Conservation (phyloP, 2,797 vertebrate genomes). For the Sebastes vulpes region DNA sequence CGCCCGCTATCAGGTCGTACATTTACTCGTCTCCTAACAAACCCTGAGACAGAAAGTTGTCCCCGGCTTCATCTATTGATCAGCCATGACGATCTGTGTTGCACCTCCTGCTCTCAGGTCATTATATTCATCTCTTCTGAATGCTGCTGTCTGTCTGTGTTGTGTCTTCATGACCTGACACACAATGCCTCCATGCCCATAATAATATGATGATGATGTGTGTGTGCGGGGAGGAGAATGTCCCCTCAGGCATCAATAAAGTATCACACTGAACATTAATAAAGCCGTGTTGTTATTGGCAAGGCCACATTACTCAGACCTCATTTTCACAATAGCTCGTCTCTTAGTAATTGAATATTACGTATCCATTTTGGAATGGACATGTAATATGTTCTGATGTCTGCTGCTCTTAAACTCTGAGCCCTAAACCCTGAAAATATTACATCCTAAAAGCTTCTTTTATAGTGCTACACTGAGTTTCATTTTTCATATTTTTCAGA, state of each 20-base stretch:
- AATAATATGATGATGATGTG: conserved; percentile 5
- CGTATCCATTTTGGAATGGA: conserved; percentile 26
- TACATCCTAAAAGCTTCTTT: conserved; percentile 4
- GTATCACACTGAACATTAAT: conserved; percentile 46
- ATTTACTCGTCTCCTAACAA: conserved; percentile 38
- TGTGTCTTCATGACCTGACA: conserved; percentile 19
- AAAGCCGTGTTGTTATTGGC: conserved; percentile 49
- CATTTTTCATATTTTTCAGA: background rate
- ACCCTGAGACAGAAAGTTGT: conserved; percentile 20
- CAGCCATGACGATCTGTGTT: conserved; percentile 21
- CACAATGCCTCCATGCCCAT: background rate
- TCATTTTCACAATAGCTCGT: conserved; percentile 49
- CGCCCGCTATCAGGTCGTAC: conserved; percentile 19
- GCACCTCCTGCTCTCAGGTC: background rate
- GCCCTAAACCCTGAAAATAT: conserved; percentile 12
- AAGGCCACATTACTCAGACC: conserved; percentile 37
- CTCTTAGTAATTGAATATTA: conserved; percentile 37
- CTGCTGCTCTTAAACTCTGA: conserved; percentile 11
- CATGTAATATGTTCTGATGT: background rate
- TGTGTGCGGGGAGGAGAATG: background rate
- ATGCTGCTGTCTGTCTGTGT: background rate
- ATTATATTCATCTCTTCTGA: conserved; percentile 24
- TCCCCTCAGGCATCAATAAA: conserved; percentile 47
- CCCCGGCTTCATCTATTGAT: conserved; percentile 46
- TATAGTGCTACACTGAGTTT: background rate